Evolutionary conservation across 2,888 invertebrate genomes (phyloP).

Genomic region (Meteorus cinctellus): DNA sequence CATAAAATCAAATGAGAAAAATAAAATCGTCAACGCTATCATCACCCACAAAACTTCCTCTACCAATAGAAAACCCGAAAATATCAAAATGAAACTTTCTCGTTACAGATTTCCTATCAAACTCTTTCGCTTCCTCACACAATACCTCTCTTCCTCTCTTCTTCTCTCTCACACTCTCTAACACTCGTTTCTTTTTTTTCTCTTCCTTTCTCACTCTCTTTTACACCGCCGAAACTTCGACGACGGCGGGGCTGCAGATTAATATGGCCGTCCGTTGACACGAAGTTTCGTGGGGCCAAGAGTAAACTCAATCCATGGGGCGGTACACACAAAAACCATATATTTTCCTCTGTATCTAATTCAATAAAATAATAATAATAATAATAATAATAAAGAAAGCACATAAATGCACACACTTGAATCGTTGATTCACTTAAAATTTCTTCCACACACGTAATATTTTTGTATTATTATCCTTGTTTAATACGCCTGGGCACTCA

Average conservation of each 20-base stretch:
- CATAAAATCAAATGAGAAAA: neutral
- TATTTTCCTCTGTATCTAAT: conserved; percentile 29
- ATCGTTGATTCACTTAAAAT: neutral
- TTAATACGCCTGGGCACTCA: conserved; percentile 37
- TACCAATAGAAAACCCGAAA: neutral
- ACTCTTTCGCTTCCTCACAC: neutral
- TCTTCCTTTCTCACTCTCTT: neutral
- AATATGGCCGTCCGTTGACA: conserved; percentile 62
- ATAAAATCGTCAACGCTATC: neutral
- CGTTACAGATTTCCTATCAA: neutral
- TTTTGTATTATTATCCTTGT: conserved; percentile 33
- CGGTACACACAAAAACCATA: conserved; percentile 36
- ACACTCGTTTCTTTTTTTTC: conserved; percentile 7
- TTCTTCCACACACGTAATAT: neutral
- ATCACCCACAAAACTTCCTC: neutral
- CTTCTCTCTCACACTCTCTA: neutral
- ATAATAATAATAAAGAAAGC: neutral
- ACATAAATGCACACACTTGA: conserved; percentile 19
- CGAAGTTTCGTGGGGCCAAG: conserved; percentile 50
- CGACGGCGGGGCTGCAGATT: conserved; percentile 56
- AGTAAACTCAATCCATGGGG: conserved; percentile 43
- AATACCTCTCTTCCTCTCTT: neutral
- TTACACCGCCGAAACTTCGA: conserved; percentile 42
- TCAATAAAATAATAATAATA: conserved; percentile 14
- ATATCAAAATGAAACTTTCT: neutral